These are phyloP conservation scores for Cephalopterus ornatus DNA, from an alignment of 2,113 vertebrate species.

Conservation along the genomic window DNA sequence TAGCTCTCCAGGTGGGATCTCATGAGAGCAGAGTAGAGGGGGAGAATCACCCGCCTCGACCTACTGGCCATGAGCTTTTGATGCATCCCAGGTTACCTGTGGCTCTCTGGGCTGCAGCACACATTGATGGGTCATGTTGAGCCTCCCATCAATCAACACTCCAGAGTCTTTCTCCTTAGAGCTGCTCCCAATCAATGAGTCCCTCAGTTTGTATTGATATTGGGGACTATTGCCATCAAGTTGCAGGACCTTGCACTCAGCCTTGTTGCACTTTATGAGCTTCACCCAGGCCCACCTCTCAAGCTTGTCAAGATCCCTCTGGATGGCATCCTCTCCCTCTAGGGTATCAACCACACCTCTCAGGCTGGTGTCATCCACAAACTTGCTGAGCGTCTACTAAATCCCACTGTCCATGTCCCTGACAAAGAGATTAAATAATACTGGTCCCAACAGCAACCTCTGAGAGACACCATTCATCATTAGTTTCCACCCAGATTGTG, in stretches of 20 bases:
- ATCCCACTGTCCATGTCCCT: not conserved
- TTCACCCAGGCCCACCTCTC: not conserved
- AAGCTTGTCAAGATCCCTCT: not conserved
- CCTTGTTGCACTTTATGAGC: not conserved
- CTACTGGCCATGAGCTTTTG: not conserved
- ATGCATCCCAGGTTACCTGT: not conserved
- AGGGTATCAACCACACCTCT: not conserved
- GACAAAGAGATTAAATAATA: not conserved
- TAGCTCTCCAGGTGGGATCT: not conserved
- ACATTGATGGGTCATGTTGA: not conserved
- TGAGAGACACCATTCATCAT: too few relatives aligned
- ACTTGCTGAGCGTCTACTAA: not conserved
- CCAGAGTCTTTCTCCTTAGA: not conserved
- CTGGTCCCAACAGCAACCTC: not conserved
- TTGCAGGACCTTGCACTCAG: not conserved
- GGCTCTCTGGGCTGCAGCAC: not conserved
- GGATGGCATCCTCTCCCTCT: not conserved
- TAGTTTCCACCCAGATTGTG: not conserved
- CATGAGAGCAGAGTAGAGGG: not conserved
- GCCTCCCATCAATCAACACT: not conserved
- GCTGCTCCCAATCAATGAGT: not conserved
- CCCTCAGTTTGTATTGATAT: not conserved
- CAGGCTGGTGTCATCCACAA: not conserved
- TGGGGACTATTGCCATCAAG: not conserved
- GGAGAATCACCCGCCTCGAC: not conserved